These are phyloP conservation scores for Drosophila colorata DNA, from an alignment of 2,888 invertebrate genomes.

Conservation along the genomic window DNA sequence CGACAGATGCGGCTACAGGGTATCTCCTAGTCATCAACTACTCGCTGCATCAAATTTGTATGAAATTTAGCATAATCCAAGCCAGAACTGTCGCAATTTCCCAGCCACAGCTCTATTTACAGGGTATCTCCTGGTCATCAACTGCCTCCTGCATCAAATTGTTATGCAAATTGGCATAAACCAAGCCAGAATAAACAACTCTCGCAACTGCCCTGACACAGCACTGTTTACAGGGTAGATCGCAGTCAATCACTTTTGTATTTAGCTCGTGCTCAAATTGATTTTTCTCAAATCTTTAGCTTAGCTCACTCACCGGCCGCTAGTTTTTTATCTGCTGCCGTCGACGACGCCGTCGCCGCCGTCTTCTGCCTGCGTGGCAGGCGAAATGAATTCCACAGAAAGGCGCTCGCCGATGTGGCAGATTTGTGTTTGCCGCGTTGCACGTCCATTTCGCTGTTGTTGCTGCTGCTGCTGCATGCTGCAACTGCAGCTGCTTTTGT, in stretches of 20 bases:
- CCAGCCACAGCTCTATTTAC: neutral
- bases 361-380: constrained; percentile 84
- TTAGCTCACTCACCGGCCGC: constrained; percentile 53
- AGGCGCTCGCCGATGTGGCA: constrained; percentile 66
- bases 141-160: neutral
- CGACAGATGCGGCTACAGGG: too few relatives aligned
- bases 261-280: constrained; percentile 36
- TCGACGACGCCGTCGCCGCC: constrained; percentile 18
- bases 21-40: too few relatives aligned
- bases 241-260: neutral
- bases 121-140: constrained; percentile 3
- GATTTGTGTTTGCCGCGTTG: constrained; percentile 34
- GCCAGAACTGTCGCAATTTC: too few relatives aligned
- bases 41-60: too few relatives aligned
- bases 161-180: too few relatives aligned
- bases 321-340: constrained; percentile 46
- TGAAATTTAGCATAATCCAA: too few relatives aligned
- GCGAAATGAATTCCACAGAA: constrained; percentile 85
- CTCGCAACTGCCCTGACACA: too few relatives aligned
- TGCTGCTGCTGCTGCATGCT: constrained; percentile 5
- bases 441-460: constrained; percentile 14
- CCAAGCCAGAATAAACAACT: neutral
- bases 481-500: constrained; percentile 48
- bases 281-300: constrained; percentile 45
- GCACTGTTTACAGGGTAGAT: constrained; percentile 12